A percentile compares a stretch with the other conserved stretches of the same genome.
These are phyloP conservation scores for Aphaenogaster floridana DNA, from an alignment of 1,140 invertebrate genomes.

Conservation along the genomic window DNA sequence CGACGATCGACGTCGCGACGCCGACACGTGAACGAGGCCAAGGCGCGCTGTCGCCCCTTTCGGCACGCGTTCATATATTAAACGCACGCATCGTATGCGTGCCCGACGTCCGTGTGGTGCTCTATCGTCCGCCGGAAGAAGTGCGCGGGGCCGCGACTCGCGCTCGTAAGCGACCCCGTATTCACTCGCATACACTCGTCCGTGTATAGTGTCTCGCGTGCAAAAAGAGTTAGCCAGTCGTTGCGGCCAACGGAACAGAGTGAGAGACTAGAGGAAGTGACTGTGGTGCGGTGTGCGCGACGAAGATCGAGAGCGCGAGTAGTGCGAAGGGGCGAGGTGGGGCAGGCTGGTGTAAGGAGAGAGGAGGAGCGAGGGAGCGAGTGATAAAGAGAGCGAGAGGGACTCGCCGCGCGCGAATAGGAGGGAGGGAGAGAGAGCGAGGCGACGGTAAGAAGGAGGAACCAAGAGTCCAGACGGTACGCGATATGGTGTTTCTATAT, in stretches of 20 bases:
- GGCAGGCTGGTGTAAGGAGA: slow-evolving; percentile 52
- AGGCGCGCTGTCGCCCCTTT: neutral
- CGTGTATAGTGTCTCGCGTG: slow-evolving; percentile 54
- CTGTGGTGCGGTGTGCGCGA: neutral
- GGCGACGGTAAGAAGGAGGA: neutral
- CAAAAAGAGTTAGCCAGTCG: slow-evolving; percentile 52
- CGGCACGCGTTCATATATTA: neutral
- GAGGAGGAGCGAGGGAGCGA: slow-evolving; percentile 10
- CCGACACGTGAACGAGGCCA: neutral
- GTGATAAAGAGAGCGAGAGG: slow-evolving; percentile 2
- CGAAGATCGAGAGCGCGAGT: slow-evolving; percentile 44
- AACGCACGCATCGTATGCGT: neutral
- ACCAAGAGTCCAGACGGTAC: slow-evolving; percentile 28
- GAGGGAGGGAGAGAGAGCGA: slow-evolving; percentile 12
- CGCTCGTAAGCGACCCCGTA: slow-evolving; percentile 38
- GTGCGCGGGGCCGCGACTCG: slow-evolving; percentile 36
- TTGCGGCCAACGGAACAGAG: slow-evolving; percentile 38
- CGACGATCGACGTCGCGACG: slow-evolving; percentile 71
- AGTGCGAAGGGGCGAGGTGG: slow-evolving; percentile 60
- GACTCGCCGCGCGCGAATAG: neutral
- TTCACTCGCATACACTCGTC: slow-evolving; percentile 4
- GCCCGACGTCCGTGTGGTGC: neutral
- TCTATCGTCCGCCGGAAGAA: slow-evolving; percentile 39
- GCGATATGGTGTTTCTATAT: slow-evolving; percentile 49
- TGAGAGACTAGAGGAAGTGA: slow-evolving; percentile 58